phyloP scores from a whole-genome alignment of 2,888 invertebrate genomes.

The Clusia tigrina region DNA sequence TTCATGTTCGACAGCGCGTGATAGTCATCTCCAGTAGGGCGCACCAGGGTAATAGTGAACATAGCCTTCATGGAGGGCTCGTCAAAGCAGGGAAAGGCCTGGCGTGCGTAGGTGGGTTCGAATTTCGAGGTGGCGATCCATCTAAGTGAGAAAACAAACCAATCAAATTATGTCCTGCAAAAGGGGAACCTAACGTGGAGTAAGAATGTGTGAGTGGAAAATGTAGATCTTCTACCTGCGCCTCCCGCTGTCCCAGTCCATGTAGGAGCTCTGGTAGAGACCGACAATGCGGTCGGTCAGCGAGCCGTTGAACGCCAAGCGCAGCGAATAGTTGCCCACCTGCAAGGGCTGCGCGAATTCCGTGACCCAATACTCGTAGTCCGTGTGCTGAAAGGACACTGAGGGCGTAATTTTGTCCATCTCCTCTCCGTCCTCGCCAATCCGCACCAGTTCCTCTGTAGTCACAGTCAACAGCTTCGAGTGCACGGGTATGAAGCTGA shows the following conservation, averaged over 20 bases:
- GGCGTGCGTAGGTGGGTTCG: slow-evolving; percentile 91
- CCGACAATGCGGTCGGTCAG: slow-evolving; percentile 77
- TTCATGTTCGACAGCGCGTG: slow-evolving; percentile 90
- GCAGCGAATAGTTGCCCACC: slow-evolving; percentile 66
- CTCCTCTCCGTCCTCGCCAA: slow-evolving; percentile 46
- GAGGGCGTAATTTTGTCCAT: slow-evolving; percentile 42
- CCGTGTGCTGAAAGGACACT: slow-evolving; percentile 54
- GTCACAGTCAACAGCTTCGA: slow-evolving; percentile 66
- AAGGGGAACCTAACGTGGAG: slow-evolving; percentile 1
- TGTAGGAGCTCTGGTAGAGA: slow-evolving; percentile 76
- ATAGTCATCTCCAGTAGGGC: slow-evolving; percentile 73
- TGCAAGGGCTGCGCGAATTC: slow-evolving; percentile 59
- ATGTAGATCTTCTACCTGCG: slow-evolving; percentile 56
- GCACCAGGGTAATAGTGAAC: slow-evolving; percentile 79
- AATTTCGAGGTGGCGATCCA: slow-evolving; percentile 90
- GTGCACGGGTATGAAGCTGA: slow-evolving; percentile 66
- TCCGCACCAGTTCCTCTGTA: slow-evolving; percentile 61
- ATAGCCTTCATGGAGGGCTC: slow-evolving; percentile 91
- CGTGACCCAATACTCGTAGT: slow-evolving; percentile 62
- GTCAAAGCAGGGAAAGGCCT: slow-evolving; percentile 95
- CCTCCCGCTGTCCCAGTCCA: slow-evolving; percentile 50
- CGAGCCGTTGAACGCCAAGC: slow-evolving; percentile 73
- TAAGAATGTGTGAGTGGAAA: slow-evolving; percentile 4
- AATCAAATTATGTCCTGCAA: slow-evolving; percentile 21
- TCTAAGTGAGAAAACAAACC: slow-evolving; percentile 63